Base-by-base conservation (phyloP, 2,113 vertebrate genomes). In the Miniopterus natalensis region DNA sequence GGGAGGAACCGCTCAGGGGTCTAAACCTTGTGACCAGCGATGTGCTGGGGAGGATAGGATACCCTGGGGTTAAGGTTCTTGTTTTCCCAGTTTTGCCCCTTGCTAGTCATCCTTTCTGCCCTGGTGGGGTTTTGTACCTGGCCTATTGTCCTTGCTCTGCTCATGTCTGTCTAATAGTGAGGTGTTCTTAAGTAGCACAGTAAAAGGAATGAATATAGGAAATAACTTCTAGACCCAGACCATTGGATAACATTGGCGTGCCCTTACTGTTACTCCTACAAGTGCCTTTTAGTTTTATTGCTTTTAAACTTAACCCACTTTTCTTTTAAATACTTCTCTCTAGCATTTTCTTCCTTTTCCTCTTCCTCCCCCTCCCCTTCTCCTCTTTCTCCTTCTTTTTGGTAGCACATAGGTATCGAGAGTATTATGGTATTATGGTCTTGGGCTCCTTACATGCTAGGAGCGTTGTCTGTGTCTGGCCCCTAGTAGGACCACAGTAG, bases 321-420 rank as follows among this genome's bases (percentile, higher is more conserved):
- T 88, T 31, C 25, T 70, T 88, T 70, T 63, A 75, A 78, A 47
- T 45, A 40, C 12, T 40, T 61, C 18, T 65, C 10, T 49, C 53
- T 31, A 31, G 36, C 36, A 51, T 74, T 94, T 78, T 83, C 49
- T 86, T 45, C 15, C 57, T n/a, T 45, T 77, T 59, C 11, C n/a
- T 20, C 27, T 74, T 73, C 14, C 23, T 45, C n/a, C n/a, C n/a
- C n/a, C n/a, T n/a, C n/a, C n/a, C n/a, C n/a, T n/a, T n/a, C n/a
- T n/a, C n/a, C n/a, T n/a, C n/a, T n/a, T 13, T 47, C 29, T 47
- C 45, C 12, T 93, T 8, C 40, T 68, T 70, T 85, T 96, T 92
- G 42, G 42, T 70, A 73, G n/a, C 27, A 11, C 20, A 40, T 6
- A 31, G 8, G 10, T 55, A 61, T 42, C 27, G 36, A 45, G 31